A percentile compares a stretch with the other conserved stretches of the same genome.
These are phyloP conservation scores for Harpagoxenus sublaevis DNA, from an alignment of 2,888 invertebrate genomes.

Conservation along the genomic window DNA sequence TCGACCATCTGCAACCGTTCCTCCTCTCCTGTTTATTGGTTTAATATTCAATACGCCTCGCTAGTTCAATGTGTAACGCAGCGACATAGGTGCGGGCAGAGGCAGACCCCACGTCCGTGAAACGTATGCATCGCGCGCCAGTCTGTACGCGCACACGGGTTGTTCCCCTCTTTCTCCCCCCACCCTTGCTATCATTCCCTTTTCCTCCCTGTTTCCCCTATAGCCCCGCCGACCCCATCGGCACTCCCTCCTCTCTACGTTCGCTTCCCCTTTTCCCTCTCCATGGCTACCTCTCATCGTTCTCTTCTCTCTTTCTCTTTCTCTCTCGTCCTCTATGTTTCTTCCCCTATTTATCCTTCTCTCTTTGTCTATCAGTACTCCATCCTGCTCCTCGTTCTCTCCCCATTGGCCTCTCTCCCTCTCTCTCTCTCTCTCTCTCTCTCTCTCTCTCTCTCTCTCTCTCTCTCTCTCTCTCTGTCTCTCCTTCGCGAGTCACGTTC, in stretches of 20 bases:
- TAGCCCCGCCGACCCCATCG: conserved; percentile 38
- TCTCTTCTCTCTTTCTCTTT: conserved; percentile 52
- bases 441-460: conserved; percentile 38
- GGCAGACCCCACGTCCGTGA: conserved; percentile 65
- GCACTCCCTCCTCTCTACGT: conserved; percentile 52
- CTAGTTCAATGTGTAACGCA: conserved; percentile 73
- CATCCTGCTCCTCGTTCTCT: conserved; percentile 16
- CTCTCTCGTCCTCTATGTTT: not conserved
- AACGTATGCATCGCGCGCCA: conserved; percentile 59
- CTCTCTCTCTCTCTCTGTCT: conserved; percentile 53
- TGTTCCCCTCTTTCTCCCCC: conserved; percentile 35
- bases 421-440: conserved; percentile 51
- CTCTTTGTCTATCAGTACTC: not conserved
- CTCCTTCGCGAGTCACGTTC: conserved; percentile 7
- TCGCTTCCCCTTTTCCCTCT: conserved; percentile 64
- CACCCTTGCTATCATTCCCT: not conserved
- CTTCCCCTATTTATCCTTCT: conserved; percentile 28
- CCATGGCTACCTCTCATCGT: conserved; percentile 54
- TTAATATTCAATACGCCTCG: conserved; percentile 81
- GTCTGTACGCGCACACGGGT: conserved; percentile 58
- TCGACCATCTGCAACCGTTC: conserved; percentile 79
- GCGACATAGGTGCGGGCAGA: conserved; percentile 69
- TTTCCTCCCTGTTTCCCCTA: not conserved
- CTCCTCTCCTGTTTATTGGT: conserved; percentile 79
- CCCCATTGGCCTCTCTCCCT: conserved; percentile 37